Base-by-base conservation (phyloP, 2,888 invertebrate species). In the Trichopoda pennipes region DNA sequence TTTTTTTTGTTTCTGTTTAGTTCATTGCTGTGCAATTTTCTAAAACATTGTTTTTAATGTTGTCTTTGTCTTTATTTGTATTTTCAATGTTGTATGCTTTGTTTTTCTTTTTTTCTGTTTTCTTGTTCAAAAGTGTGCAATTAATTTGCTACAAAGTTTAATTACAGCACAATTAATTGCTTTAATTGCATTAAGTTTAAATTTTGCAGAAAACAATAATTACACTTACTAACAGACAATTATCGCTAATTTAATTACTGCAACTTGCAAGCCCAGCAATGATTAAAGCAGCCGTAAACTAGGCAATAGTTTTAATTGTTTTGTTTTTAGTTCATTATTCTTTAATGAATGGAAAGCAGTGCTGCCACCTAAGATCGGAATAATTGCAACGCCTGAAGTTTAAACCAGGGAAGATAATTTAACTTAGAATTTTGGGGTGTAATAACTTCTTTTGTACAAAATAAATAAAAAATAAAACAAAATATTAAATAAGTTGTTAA, bases 111-210 rank as follows among this genome's bases (percentile, higher is more conserved):
- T 35, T 47, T 47, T 19, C n/a, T 47, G 14, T 69, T 63, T 38
- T 23, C 19, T 64, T 63, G 44, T 49, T 77, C 38, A 73, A 81
- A 68, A 73, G 74, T 49, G 64, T 79, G 75, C 70, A 82, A 79
- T 79, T 82, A 75, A 72, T 72, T 79, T 75, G 56, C 75, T 75
- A 47, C 66, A 79, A 81, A 66, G 66, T 79, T 82, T 72, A 82
- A 82, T 82, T 79, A 72, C 32, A 47, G 63, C 66, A n/a, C 66
- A 73, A 77, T 81, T 81, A 81, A 81, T 77, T 73, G 81, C 19
- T 66, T 66, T 82, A 78, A 78, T 81, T 81, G 78, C 72, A 79
- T 78, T 82, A 78, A 75, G 60, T 74, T 66, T 58, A 75, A 60
- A 68, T 53, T 70, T 61, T 38, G 23, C 16, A 70, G 60, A 28